Percentiles rank a stretch among this genome's conserved stretches.
These are phyloP conservation scores for Lamellibrachia satsuma DNA, from an alignment of 2,888 invertebrate genomes.

Conservation along the genomic window DNA sequence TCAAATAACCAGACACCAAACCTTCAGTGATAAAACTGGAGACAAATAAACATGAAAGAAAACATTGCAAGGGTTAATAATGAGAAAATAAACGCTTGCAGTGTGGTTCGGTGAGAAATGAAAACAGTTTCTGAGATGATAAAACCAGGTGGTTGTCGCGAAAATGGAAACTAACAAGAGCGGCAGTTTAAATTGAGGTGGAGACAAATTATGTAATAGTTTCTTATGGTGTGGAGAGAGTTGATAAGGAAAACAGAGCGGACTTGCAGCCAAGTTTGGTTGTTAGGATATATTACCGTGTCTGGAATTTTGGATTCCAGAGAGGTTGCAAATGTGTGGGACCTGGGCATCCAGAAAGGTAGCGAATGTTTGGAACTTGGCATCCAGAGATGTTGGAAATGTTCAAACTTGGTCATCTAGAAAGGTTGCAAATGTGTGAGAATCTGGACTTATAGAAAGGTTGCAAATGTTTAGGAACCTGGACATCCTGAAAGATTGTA, in stretches of 20 bases:
- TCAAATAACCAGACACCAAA: too few relatives aligned
- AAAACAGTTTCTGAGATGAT: not conserved
- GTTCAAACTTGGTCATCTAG: not conserved
- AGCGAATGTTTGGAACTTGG: too few relatives aligned
- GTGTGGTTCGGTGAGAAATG: not conserved
- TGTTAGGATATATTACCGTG: too few relatives aligned
- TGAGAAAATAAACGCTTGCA: not conserved
- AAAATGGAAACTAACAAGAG: not conserved
- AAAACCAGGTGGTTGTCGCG: not conserved
- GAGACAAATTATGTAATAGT: not conserved
- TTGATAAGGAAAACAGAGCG: not conserved
- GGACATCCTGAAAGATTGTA: not conserved
- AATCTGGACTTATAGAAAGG: not conserved
- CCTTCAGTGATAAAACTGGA: too few relatives aligned
- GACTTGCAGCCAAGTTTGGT: not conserved
- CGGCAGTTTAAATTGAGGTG: not conserved
- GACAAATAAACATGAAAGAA: not conserved
- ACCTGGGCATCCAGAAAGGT: too few relatives aligned
- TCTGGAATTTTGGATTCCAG: too few relatives aligned
- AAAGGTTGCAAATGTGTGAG: not conserved
- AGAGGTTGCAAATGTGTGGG: too few relatives aligned
- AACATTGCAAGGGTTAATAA: not conserved
- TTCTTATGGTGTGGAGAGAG: not conserved
- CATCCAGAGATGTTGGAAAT: not conserved
- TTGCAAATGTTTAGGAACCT: not conserved